Conservation (phyloP, 2,113 vertebrate species). For the Eulemur macaco region DNA sequence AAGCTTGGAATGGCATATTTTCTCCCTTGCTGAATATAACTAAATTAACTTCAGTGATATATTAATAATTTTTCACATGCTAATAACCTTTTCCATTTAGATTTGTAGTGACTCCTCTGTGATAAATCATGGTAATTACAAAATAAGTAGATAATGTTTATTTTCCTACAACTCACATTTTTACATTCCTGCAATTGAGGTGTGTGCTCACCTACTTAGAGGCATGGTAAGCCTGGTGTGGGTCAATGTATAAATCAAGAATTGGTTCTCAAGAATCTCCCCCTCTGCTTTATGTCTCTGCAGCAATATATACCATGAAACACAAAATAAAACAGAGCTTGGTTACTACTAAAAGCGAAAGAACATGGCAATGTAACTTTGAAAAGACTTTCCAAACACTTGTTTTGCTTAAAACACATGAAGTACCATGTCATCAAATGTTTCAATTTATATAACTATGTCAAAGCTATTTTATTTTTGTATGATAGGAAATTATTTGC, state of each 20-base stretch:
- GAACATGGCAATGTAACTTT: neutral
- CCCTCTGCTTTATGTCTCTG: neutral
- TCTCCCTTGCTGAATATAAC: neutral
- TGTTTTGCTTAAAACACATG: neutral
- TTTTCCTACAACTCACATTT: neutral
- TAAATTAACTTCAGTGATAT: neutral
- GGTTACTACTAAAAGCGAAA: neutral
- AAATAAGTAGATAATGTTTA: neutral
- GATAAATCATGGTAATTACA: neutral
- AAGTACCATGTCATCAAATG: neutral
- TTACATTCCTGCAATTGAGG: neutral
- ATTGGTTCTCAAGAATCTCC: neutral
- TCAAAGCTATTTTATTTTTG: conserved; percentile 37
- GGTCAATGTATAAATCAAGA: neutral
- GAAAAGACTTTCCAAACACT: neutral
- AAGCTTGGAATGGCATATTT: neutral
- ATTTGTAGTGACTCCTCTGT: neutral
- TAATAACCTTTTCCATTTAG: neutral
- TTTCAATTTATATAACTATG: neutral
- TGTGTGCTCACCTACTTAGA: neutral
- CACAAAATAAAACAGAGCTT: neutral
- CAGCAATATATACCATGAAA: neutral
- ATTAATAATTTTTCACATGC: neutral
- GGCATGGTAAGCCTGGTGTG: too few relatives aligned
- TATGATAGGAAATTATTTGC: neutral